These are phyloP conservation scores for Dione vanillae DNA, from an alignment of 2,888 invertebrate species.

Conservation along the genomic window DNA sequence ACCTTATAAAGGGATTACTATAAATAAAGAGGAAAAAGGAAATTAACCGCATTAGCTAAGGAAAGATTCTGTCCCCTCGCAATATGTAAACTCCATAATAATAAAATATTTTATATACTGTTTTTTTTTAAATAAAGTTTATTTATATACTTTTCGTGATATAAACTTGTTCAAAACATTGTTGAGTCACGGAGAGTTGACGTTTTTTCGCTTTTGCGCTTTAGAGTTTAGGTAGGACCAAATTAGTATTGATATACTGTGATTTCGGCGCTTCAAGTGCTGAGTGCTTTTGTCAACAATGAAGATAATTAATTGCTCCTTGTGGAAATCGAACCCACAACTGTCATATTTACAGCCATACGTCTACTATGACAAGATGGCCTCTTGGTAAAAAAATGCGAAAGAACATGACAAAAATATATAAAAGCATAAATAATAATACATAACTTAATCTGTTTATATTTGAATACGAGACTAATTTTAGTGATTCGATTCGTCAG, in stretches of 20 bases:
- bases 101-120: slow-evolving; percentile 80
- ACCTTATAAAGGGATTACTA: slow-evolving; percentile 85
- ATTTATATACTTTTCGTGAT: not conserved
- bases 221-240: not conserved
- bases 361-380: no score
- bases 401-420: not conserved
- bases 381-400: no score
- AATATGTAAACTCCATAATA: slow-evolving; percentile 81
- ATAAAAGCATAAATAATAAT: not conserved
- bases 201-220: not conserved
- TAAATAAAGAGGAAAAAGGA: slow-evolving; percentile 85
- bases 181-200: no score
- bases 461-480: not conserved
- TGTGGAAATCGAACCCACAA: no score
- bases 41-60: slow-evolving; percentile 83
- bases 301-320: no score
- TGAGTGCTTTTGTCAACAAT: not conserved
- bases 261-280: not conserved
- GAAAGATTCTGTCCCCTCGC: slow-evolving; percentile 79
- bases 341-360: no score
- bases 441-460: not conserved
- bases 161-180: not conserved
- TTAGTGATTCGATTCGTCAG: slow-evolving; percentile 19
- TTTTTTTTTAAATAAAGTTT: slow-evolving; percentile 31
- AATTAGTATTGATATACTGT: not conserved